A percentile compares a stretch with the other conserved stretches of the same genome.
phyloP scores from a whole-genome alignment of 2,113 vertebrate genomes.

The Loxodonta africana region DNA sequence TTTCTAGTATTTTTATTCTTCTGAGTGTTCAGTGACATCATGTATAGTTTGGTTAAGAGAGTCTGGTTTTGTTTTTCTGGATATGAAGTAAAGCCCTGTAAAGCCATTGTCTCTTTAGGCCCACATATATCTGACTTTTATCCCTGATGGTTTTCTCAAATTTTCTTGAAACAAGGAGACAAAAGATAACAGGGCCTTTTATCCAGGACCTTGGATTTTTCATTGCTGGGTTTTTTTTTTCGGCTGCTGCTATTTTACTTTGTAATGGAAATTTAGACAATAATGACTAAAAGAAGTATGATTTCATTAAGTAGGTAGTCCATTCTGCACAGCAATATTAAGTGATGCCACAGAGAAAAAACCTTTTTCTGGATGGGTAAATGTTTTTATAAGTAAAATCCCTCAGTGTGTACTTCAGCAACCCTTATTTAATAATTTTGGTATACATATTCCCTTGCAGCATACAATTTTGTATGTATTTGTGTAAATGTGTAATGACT shows the following conservation, averaged over 20 bases:
- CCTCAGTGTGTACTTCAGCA: background rate
- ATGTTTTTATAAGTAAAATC: background rate
- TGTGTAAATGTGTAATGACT: background rate
- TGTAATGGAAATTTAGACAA: background rate
- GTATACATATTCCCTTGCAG: background rate
- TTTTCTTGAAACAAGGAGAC: constrained; percentile 13
- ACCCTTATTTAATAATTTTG: background rate
- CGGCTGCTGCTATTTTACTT: background rate
- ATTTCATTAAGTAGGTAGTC: background rate
- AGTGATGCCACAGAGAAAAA: background rate
- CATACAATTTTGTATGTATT: background rate
- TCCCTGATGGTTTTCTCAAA: background rate
- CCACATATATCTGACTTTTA: constrained; percentile 3
- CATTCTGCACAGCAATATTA: background rate
- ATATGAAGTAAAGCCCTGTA: background rate
- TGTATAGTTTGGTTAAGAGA: background rate
- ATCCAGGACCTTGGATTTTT: background rate
- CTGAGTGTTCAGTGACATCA: background rate
- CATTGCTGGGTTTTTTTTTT: background rate
- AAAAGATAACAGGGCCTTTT: background rate
- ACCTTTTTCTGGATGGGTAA: background rate
- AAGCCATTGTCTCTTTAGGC: background rate
- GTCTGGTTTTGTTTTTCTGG: background rate
- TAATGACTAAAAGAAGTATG: background rate
- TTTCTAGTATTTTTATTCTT: background rate